A percentile compares a stretch with the other conserved stretches of the same genome.
Evolutionary conservation across 2,113 vertebrate genomes (phyloP).

Genomic region (Diadophis punctatus): DNA sequence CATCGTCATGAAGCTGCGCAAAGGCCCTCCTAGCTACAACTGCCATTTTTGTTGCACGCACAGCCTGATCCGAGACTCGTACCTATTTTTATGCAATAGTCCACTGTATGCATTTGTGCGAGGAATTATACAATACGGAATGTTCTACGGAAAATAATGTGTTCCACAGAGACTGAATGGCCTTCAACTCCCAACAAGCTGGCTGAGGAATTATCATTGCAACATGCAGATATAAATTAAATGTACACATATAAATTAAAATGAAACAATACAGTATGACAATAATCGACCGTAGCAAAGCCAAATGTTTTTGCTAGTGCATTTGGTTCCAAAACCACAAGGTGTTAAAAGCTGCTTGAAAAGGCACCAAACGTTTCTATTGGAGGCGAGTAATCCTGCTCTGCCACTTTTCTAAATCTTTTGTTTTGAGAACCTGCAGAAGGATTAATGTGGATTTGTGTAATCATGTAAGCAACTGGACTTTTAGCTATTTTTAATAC

Average conservation of each 20-base stretch:
- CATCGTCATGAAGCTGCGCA: neutral
- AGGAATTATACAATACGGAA: neutral
- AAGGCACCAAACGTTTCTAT: neutral
- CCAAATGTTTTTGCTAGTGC: neutral
- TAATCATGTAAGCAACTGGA: constrained; percentile 10
- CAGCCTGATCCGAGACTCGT: neutral
- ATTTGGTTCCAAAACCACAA: neutral
- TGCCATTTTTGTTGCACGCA: neutral
- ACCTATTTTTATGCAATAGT: neutral
- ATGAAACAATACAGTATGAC: neutral
- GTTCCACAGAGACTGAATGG: neutral
- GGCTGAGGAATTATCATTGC: neutral
- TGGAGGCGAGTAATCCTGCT: neutral
- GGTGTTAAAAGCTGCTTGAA: neutral
- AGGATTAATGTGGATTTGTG: constrained; percentile 6
- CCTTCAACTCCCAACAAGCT: neutral
- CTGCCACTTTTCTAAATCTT: neutral
- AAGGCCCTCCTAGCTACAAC: neutral
- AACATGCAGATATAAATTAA: neutral
- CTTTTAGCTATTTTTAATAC: constrained; percentile 12
- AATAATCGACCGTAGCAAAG: neutral
- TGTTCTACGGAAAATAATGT: neutral
- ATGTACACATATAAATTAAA: neutral
- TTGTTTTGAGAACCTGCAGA: neutral
- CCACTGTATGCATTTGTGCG: neutral